These are phyloP conservation scores for Ceratina australensis DNA, from an alignment of 1,140 invertebrate genomes.

Conservation along the genomic window DNA sequence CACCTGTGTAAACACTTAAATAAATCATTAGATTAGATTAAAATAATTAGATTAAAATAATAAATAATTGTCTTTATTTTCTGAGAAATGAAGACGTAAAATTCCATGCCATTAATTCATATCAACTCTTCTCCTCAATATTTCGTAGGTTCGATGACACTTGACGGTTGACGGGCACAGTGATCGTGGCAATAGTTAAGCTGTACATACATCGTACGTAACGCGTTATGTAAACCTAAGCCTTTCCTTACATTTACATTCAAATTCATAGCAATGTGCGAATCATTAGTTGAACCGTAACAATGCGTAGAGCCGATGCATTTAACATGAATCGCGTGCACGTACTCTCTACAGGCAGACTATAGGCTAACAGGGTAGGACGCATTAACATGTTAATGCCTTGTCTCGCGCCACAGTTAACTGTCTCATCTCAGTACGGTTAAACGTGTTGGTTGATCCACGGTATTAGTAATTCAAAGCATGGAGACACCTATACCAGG, in stretches of 20 bases:
- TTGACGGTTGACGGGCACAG: no score
- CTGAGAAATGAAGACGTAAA: no score
- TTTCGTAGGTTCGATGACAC: no score
- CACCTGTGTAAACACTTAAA: no score
- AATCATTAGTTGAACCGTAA: slow-evolving; percentile 34
- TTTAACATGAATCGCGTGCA: slow-evolving; percentile 49
- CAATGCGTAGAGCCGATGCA: slow-evolving; percentile 42
- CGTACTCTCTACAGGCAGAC: not conserved
- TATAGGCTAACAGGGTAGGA: slow-evolving; percentile 17
- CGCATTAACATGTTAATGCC: slow-evolving; percentile 51
- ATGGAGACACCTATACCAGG: slow-evolving; percentile 13
- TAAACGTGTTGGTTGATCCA: slow-evolving; percentile 44
- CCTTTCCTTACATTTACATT: slow-evolving; percentile 37
- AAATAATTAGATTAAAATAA: no score
- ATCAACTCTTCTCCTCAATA: no score
- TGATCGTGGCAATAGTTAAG: no score
- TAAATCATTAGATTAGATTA: no score
- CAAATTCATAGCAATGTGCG: slow-evolving; percentile 26
- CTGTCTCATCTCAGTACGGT: slow-evolving; percentile 33
- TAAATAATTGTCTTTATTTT: no score
- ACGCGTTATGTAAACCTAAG: not conserved
- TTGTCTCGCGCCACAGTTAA: slow-evolving; percentile 46
- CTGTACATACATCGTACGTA: not conserved
- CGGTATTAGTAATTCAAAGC: slow-evolving; percentile 48
- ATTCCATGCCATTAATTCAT: no score